These are phyloP conservation scores for Vulpes ferrilata DNA, from an alignment of 2,113 vertebrate species.

Conservation along the genomic window DNA sequence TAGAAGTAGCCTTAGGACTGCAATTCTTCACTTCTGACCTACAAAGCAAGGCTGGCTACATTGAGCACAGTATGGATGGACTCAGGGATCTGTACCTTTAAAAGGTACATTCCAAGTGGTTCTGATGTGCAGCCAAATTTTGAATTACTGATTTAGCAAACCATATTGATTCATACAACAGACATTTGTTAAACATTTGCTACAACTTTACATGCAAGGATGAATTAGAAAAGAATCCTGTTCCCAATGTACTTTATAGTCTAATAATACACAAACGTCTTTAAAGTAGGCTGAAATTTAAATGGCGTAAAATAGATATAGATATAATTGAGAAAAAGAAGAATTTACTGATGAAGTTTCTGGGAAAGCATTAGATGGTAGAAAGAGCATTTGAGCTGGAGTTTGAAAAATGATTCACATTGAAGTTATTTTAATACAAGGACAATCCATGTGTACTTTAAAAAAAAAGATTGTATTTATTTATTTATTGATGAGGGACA, in stretches of 20 bases:
- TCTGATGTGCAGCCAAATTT: background rate
- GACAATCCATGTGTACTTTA: background rate
- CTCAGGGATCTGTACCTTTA: background rate
- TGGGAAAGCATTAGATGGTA: background rate
- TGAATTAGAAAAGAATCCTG: conserved; percentile 34
- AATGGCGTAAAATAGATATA: background rate
- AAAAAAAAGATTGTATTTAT: too few species aligned
- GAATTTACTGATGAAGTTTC: background rate
- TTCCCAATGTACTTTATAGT: background rate
- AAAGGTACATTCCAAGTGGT: background rate
- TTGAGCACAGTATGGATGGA: background rate
- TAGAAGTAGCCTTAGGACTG: background rate
- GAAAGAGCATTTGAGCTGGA: background rate
- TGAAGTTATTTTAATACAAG: conserved; percentile 5
- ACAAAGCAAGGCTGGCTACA: background rate
- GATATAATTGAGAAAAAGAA: background rate
- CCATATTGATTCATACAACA: background rate
- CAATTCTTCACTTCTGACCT: background rate
- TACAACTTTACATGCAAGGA: background rate
- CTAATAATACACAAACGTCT: background rate
- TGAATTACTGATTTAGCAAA: background rate
- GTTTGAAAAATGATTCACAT: conserved; percentile 9
- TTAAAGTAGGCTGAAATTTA: background rate
- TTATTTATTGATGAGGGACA: too few species aligned
- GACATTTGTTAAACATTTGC: background rate